Evolutionary conservation across 2,113 vertebrate genomes (phyloP), one percentile per base, ranked within the genome.

Genomic region (Microtus pennsylvanicus): DNA sequence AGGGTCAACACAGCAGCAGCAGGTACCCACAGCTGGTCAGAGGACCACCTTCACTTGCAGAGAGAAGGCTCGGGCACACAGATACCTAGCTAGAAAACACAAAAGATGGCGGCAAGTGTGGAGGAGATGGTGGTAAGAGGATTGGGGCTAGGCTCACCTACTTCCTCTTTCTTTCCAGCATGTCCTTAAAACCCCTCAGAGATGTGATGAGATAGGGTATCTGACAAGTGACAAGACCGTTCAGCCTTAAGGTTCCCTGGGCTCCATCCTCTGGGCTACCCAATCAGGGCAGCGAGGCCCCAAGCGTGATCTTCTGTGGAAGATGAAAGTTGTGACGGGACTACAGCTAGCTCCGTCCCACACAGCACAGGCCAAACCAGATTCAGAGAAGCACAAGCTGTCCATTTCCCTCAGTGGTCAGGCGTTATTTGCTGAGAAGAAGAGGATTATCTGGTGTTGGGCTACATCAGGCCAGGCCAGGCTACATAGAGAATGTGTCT

Each of bases 101-200:
- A 74, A n/a, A 75, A 21, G 19, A n/a, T 65, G 2, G 19, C 1
- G 13, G 33, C 12, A 33, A 63, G 52, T 0, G 1, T 1, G 5
- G 3, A 38, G 35, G 24, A 3, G 14, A 22, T 2, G 35, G 67
- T 24, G 10, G 11, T 67, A 50, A 8, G 7, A 11, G 7, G 76
- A 21, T 55, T 11, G 26, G 1, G 28, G 33, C 55, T 24, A 72
- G 14, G 35, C 35, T 30, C 6, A 17, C 28, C 35, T 74, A 35
- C 38, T 50, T 61, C 45, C 47, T 14, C 19, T 35, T 77, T 85
- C 58, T 58, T 69, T 80, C 30, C 8, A 38, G 70, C 1, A 8
- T 63, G 69, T 72, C 35, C 67, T 90, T 26, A 35, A 33, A 26
- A 9, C 35, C n/a, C 82, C 63, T 70, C 69, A 67, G 33, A 74